Evolutionary conservation across 2,888 invertebrate species (phyloP), one percentile per base, ranked within the genome.

Genomic region (Polydrusus pterygomalis): DNA sequence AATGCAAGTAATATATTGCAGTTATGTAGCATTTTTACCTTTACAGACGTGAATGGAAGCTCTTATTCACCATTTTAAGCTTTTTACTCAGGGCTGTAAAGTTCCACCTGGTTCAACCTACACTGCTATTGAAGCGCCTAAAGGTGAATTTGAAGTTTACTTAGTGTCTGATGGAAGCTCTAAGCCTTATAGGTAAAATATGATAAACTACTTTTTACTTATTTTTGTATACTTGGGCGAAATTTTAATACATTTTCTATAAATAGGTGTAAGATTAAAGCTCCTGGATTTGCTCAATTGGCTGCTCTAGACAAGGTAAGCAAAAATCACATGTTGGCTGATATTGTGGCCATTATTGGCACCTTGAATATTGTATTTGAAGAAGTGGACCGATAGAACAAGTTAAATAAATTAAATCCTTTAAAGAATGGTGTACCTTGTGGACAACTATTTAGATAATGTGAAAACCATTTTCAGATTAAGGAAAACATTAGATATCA

Each of bases 91-190:
- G 87, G 99, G 99, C 0, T 99, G 95, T 89, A 95, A 96, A 86
- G 98, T 99, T 43, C 99, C 99, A 0, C 97, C 99, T 0, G 99
- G 99, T 0, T 87, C 93, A 13, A 97, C 98, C 0, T 99, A 98
- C 87, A 97, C 98, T 0, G 97, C 97, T 0, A 92, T 98, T 69
- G 99, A 99, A 86, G 98, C 98, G 0, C 99, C 99, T 0, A 99
- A 98, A 89, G 96, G 96, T 11, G 99, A 99, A 89, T 99, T 99
- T 88, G 99, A 98, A 0, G 94, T 99, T 5, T 99, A 98, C 87
- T 89, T 99, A 47, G 95, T 99, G 0, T 95, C 99, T 0, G 99
- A 99, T 87, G 99, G 99, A 0, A 92, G 95, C 40, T 96, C 96
- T 81, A 96, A 94, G 81, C 99, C 99, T 0, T 99, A 99, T 89